These are phyloP conservation scores for Enteromius mattozi DNA, from an alignment of 2,797 vertebrate genomes.

Conservation along the genomic window DNA sequence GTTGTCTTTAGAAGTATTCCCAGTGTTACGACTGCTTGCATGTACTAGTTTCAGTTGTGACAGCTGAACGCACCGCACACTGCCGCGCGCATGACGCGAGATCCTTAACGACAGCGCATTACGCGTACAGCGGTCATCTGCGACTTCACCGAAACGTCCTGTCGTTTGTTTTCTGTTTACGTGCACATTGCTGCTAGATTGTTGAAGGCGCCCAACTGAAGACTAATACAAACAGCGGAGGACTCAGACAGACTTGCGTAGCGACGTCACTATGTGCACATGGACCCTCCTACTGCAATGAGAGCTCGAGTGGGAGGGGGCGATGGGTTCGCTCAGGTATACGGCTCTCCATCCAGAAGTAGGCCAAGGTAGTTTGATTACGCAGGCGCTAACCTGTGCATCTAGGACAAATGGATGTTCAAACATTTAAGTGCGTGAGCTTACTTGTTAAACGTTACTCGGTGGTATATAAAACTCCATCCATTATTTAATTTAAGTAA, in stretches of 20 bases:
- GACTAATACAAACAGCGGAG: constrained; percentile 78
- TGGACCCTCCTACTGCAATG: constrained; percentile 83
- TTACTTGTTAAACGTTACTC: background rate
- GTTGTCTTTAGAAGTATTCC: constrained; percentile 59
- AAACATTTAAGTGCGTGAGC: constrained; percentile 2
- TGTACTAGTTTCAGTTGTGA: constrained; percentile 78
- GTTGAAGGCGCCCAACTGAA: constrained; percentile 62
- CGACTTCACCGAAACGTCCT: constrained; percentile 69
- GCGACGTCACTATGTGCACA: constrained; percentile 81
- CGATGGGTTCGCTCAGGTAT: constrained; percentile 53
- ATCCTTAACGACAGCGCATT: constrained; percentile 71
- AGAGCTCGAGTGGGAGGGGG: constrained; percentile 59
- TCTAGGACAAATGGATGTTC: constrained; percentile 67
- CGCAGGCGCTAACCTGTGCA: constrained; percentile 52
- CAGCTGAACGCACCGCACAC: constrained; percentile 75
- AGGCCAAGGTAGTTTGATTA: constrained; percentile 58
- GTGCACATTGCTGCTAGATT: constrained; percentile 66
- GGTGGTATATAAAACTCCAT: background rate
- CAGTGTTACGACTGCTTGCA: constrained; percentile 65
- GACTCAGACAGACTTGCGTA: constrained; percentile 78
- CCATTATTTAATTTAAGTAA: background rate
- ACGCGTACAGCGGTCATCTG: constrained; percentile 69
- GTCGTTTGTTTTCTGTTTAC: constrained; percentile 72
- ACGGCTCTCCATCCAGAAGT: constrained; percentile 67
- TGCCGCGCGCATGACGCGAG: constrained; percentile 75